A percentile compares a stretch with the other conserved stretches of the same genome.
Evolutionary conservation across 2,113 vertebrate species (phyloP).

Genomic region (Melanocharis versteri): DNA sequence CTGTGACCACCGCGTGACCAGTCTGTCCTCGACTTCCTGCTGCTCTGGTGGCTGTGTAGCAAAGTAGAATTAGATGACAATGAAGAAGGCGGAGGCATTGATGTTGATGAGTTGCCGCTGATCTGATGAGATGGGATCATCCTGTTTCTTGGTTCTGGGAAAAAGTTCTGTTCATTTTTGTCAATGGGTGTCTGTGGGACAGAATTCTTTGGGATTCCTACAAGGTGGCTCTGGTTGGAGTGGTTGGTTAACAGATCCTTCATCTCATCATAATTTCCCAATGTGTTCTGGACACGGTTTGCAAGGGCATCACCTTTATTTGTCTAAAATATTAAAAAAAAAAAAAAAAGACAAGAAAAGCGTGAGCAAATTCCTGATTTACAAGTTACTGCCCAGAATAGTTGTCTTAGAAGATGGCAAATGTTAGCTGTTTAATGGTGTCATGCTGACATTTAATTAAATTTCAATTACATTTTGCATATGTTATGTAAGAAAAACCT

Average conservation of each 20-base stretch:
- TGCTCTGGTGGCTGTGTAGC: conserved; percentile 75
- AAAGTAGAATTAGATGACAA: conserved; percentile 74
- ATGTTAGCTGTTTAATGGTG: conserved; percentile 57
- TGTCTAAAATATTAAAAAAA: conserved; percentile 78
- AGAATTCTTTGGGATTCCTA: conserved; percentile 93
- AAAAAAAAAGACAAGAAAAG: conserved; percentile 16
- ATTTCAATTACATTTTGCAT: conserved; percentile 68
- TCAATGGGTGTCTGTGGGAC: conserved; percentile 82
- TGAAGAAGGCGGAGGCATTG: conserved; percentile 75
- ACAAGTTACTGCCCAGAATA: conserved; percentile 51
- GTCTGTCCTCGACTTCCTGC: conserved; percentile 85
- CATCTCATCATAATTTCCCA: conserved; percentile 96
- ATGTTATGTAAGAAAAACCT: conserved; percentile 57
- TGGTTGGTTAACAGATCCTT: conserved; percentile 92
- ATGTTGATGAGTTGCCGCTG: conserved; percentile 50
- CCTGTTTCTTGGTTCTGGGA: conserved; percentile 79
- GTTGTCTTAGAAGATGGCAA: conserved; percentile 50
- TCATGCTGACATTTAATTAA: conserved; percentile 64
- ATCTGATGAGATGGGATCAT: conserved; percentile 75
- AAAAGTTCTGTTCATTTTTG: conserved; percentile 81
- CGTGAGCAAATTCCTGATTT: conserved; percentile 53
- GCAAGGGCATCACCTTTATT: conserved; percentile 94
- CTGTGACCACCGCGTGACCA: conserved; percentile 81
- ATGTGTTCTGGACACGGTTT: conserved; percentile 90
- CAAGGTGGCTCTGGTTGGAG: conserved; percentile 95